Evolutionary conservation across 2,797 vertebrate species (phyloP).

Genomic region (Parotocinclus haroldoi): DNA sequence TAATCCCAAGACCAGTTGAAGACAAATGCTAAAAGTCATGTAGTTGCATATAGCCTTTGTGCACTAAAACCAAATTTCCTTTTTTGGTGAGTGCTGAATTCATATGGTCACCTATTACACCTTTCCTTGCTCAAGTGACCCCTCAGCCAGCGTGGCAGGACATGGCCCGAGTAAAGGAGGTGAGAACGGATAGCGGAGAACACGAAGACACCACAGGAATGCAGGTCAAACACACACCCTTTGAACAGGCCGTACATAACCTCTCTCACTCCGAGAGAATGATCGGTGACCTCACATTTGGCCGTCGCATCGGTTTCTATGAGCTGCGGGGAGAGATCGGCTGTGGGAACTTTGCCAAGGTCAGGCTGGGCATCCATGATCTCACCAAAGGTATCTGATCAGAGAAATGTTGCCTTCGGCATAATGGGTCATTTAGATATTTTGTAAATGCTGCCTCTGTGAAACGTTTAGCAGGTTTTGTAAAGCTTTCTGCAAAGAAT

Average conservation of each 20-base stretch:
- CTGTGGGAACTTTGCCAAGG: slow-evolving; percentile 71
- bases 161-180: not conserved
- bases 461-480: too few relatives aligned
- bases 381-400: slow-evolving; percentile 67
- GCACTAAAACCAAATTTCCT: too few relatives aligned
- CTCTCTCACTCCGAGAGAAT: slow-evolving; percentile 61
- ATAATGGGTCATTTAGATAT: not conserved
- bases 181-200: slow-evolving; percentile 14
- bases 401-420: not conserved
- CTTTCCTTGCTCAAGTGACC: not conserved
- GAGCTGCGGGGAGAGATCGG: slow-evolving; percentile 70
- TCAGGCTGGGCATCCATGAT: slow-evolving; percentile 70
- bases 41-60: too few relatives aligned
- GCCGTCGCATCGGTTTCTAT: slow-evolving; percentile 66
- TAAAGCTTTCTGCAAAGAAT: too few relatives aligned
- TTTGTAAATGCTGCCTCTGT: too few relatives aligned
- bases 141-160: slow-evolving; percentile 25
- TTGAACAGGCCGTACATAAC: slow-evolving; percentile 61
- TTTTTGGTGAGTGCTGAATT: too few relatives aligned
- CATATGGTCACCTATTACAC: too few relatives aligned
- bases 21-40: too few relatives aligned
- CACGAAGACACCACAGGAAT: not conserved
- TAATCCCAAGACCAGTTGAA: too few relatives aligned
- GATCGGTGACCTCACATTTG: slow-evolving; percentile 62
- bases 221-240: slow-evolving; percentile 38